phyloP scores from a whole-genome alignment of 1,140 invertebrate species.

The Oncopeltus fasciatus region DNA sequence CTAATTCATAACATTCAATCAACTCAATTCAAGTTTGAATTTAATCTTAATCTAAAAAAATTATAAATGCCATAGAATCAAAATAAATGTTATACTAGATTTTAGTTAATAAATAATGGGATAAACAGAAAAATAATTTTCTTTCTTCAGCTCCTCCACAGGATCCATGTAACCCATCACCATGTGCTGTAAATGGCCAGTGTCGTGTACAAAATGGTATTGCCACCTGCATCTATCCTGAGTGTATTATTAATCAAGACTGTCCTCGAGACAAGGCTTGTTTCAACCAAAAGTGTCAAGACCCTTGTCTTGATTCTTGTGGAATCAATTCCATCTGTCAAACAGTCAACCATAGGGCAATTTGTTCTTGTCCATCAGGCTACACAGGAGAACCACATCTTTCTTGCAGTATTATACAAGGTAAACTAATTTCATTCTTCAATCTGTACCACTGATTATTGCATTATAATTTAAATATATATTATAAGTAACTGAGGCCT shows the following conservation, averaged over 20 bases:
- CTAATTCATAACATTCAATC: too few relatives aligned
- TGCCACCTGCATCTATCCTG: conserved; percentile 65
- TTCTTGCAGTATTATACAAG: conserved; percentile 40
- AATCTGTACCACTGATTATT: not conserved
- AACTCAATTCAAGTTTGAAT: too few relatives aligned
- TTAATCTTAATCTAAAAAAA: too few relatives aligned
- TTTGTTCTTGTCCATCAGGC: conserved; percentile 63
- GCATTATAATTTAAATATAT: not conserved
- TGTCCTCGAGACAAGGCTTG: conserved; percentile 68
- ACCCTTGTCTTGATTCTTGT: conserved; percentile 66
- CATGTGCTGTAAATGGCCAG: conserved; percentile 62
- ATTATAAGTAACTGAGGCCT: too few relatives aligned
- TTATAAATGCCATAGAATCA: too few relatives aligned
- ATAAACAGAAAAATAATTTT: not conserved
- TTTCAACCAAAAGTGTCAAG: conserved; percentile 61
- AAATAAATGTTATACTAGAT: too few relatives aligned
- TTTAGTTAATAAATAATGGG: too few relatives aligned
- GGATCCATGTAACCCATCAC: conserved; percentile 66
- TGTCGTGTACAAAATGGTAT: conserved; percentile 52
- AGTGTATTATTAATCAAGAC: conserved; percentile 71
- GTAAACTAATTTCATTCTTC: conserved; percentile 8
- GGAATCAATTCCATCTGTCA: conserved; percentile 74
- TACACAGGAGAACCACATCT: conserved; percentile 66
- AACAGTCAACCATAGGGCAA: conserved; percentile 61
- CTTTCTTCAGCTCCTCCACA: conserved; percentile 22